phyloP scores from a whole-genome alignment of 30 jellyfish, hydroid and myxozoan species.

The Hydra vulgaris region DNA sequence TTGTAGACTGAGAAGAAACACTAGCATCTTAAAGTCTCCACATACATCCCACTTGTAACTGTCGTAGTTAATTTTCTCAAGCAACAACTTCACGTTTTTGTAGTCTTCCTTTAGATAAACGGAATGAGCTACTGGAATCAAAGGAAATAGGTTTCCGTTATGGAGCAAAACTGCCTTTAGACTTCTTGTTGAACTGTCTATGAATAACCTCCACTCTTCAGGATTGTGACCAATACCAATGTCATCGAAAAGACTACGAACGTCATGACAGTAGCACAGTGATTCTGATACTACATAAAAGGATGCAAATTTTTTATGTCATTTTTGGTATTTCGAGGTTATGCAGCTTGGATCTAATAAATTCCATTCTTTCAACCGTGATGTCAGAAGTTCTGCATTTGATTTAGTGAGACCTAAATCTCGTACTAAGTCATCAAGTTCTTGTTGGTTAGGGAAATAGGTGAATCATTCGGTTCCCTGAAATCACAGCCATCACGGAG shows the following conservation, averaged over 20 bases:
- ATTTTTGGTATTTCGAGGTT: not conserved
- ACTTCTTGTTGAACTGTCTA: conserved; percentile 19
- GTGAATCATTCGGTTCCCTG: not conserved
- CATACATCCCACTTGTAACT: not conserved
- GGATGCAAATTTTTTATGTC: not conserved
- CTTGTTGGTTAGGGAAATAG: not conserved
- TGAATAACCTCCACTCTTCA: conserved; percentile 31
- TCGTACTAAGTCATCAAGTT: not conserved
- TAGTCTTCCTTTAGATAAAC: conserved; percentile 31
- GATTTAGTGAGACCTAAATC: not conserved
- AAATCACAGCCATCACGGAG: not conserved
- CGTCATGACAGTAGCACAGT: not conserved
- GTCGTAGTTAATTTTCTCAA: conserved; percentile 14
- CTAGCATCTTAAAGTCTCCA: not conserved
- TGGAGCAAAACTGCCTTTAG: conserved; percentile 33
- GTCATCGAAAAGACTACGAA: not conserved
- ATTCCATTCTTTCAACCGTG: not conserved
- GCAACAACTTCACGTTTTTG: conserved; percentile 17
- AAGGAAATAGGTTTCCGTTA: conserved; percentile 20
- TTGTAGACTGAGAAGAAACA: not conserved
- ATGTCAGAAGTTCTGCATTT: not conserved
- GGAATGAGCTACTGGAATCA: conserved; percentile 30
- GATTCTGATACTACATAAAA: not conserved
- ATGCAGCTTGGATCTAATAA: not conserved
- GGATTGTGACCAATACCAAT: not conserved